Evolutionary conservation across 1,140 invertebrate genomes (phyloP).

Genomic region (Ephestia elutella): DNA sequence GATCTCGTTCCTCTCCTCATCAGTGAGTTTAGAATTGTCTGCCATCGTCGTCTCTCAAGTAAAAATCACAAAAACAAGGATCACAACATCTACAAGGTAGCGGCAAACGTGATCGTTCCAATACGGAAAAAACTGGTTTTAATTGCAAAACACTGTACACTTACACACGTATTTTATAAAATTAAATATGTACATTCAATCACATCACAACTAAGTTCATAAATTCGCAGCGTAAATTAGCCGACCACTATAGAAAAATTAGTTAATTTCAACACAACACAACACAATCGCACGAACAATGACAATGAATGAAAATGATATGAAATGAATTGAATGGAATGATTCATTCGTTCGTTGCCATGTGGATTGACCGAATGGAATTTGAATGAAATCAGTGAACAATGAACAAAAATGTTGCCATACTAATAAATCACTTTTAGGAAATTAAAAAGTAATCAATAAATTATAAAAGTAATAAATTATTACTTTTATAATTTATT

Average conservation of each 20-base stretch:
- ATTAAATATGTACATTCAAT: constrained; percentile 37
- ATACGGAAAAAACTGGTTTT: background rate
- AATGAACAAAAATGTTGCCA: too few relatives aligned
- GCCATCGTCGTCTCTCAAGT: constrained; percentile 61
- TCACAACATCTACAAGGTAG: constrained; percentile 49
- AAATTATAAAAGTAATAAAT: too few relatives aligned
- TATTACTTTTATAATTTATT: too few relatives aligned
- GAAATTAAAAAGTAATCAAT: too few relatives aligned
- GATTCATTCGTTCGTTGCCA: too few relatives aligned
- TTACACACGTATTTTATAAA: constrained; percentile 37
- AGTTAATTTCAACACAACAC: background rate
- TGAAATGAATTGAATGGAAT: too few relatives aligned
- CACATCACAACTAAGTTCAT: constrained; percentile 38
- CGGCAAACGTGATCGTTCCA: constrained; percentile 3
- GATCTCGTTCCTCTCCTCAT: constrained; percentile 68
- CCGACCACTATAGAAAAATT: background rate
- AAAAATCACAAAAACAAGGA: constrained; percentile 59
- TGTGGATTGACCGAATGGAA: too few relatives aligned
- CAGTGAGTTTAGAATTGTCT: constrained; percentile 71
- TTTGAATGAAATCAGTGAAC: too few relatives aligned
- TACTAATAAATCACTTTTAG: too few relatives aligned
- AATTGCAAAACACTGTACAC: constrained; percentile 36
- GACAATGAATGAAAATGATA: background rate
- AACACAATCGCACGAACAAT: background rate
- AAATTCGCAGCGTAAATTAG: constrained; percentile 7